A percentile compares a stretch with the other conserved stretches of the same genome.
These are phyloP conservation scores for Staurois parvus DNA, from an alignment of 2,797 vertebrate species.

Conservation along the genomic window DNA sequence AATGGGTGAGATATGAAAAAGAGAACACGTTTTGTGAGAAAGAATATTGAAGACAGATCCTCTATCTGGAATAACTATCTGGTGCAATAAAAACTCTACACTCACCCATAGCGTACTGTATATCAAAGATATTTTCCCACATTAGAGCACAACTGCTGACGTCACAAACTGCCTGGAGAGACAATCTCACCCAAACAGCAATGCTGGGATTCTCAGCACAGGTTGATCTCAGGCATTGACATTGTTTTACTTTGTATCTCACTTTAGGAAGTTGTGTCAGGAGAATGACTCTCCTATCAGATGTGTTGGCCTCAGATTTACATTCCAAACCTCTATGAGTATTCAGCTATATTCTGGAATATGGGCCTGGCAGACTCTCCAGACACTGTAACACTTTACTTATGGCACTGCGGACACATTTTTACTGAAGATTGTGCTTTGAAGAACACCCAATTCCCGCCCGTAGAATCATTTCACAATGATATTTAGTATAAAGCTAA, in stretches of 20 bases:
- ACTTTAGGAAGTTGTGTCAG: background rate
- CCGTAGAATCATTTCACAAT: no score
- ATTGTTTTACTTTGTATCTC: slow-evolving; percentile 3
- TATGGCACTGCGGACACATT: no score
- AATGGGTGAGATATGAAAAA: background rate
- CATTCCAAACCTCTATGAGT: background rate
- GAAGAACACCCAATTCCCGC: no score
- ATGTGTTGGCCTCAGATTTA: background rate
- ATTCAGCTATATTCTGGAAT: background rate
- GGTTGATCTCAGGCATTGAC: background rate
- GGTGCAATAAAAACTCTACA: no score
- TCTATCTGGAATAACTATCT: no score
- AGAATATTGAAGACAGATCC: no score
- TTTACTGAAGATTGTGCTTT: no score
- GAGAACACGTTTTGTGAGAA: background rate
- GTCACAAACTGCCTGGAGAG: background rate
- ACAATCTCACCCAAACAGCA: background rate
- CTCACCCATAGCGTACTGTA: no score
- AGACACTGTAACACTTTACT: no score
- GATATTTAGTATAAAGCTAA: no score
- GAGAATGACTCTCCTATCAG: background rate
- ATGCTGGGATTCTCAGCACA: background rate
- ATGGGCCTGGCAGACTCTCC: background rate
- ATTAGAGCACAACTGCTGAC: background rate
- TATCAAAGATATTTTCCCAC: background rate